These are phyloP conservation scores for Umimayanthus chanpuru DNA, from an alignment of 92 coral and sea anemone genomes.

Conservation along the genomic window DNA sequence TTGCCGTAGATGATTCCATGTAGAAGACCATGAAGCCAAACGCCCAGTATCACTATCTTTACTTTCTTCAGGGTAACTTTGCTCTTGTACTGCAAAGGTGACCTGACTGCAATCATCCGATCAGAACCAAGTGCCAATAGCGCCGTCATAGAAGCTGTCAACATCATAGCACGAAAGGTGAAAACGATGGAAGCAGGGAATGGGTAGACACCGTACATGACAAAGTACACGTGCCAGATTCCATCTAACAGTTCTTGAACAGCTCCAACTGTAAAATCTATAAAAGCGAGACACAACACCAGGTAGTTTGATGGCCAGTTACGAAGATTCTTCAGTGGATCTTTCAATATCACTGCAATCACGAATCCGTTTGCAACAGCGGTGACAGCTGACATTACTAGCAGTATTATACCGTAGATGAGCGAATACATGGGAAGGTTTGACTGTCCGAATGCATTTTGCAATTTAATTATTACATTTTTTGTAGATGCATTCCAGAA, in stretches of 20 bases:
- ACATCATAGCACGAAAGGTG: slow-evolving; percentile 25
- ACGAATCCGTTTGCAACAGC: slow-evolving; percentile 27
- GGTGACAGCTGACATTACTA: neutral
- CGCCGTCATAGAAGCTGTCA: slow-evolving; percentile 32
- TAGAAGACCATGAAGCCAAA: slow-evolving; percentile 33
- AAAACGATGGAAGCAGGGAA: slow-evolving; percentile 23
- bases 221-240: slow-evolving; percentile 18
- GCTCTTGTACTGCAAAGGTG: slow-evolving; percentile 31
- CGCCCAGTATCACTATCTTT: neutral
- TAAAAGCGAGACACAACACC: slow-evolving; percentile 23
- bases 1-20: slow-evolving; percentile 38
- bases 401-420: slow-evolving; percentile 12
- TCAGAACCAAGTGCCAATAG: slow-evolving; percentile 39
- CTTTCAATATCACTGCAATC: slow-evolving; percentile 5
- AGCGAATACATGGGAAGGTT: neutral
- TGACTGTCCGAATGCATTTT: slow-evolving; percentile 1
- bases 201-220: slow-evolving; percentile 15
- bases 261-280: slow-evolving; percentile 33
- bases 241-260: slow-evolving; percentile 38
- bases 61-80: slow-evolving; percentile 29
- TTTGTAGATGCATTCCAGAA: slow-evolving; percentile 14
- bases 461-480: neutral
- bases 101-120: slow-evolving; percentile 36
- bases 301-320: slow-evolving; percentile 23
- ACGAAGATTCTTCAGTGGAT: slow-evolving; percentile 31